Conservation (phyloP, 2,888 invertebrate species). For the Coleophora flavipennella region DNA sequence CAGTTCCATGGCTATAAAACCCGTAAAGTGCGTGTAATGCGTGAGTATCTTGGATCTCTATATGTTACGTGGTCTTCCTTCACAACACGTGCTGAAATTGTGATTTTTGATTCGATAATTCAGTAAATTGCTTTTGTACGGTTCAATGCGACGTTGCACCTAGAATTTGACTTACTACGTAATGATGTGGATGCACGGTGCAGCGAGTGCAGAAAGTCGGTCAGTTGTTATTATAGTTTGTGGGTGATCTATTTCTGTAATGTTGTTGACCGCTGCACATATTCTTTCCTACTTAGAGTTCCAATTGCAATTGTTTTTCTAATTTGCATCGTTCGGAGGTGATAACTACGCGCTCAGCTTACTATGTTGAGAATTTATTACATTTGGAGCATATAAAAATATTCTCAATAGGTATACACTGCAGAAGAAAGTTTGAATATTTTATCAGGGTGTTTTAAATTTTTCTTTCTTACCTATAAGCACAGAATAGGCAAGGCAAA, state of each 20-base stretch:
- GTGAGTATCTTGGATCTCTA: constrained; percentile 37
- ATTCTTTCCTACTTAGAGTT: no score
- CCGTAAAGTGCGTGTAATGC: constrained; percentile 33
- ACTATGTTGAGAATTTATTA: neutral
- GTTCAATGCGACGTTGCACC: constrained; percentile 31
- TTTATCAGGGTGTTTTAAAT: neutral
- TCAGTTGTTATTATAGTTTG: constrained; percentile 43
- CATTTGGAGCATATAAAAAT: neutral
- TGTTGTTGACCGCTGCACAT: no score
- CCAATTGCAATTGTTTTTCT: constrained; percentile 1
- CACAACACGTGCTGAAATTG: constrained; percentile 46
- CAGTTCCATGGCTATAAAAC: constrained; percentile 26
- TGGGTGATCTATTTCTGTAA: constrained; percentile 48
- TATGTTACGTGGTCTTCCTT: constrained; percentile 32
- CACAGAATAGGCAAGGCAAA: no score
- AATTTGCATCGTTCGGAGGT: constrained; percentile 30
- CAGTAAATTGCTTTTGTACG: constrained; percentile 34
- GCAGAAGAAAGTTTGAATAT: neutral
- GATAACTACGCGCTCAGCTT: no score
- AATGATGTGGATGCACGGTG: constrained; percentile 1
- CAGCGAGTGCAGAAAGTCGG: constrained; percentile 22
- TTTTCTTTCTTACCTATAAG: no score
- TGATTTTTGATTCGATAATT: constrained; percentile 26
- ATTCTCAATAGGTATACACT: neutral
- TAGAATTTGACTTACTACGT: constrained; percentile 17